phyloP scores from a whole-genome alignment of 2,113 vertebrate genomes.

The Cisticola juncidis region DNA sequence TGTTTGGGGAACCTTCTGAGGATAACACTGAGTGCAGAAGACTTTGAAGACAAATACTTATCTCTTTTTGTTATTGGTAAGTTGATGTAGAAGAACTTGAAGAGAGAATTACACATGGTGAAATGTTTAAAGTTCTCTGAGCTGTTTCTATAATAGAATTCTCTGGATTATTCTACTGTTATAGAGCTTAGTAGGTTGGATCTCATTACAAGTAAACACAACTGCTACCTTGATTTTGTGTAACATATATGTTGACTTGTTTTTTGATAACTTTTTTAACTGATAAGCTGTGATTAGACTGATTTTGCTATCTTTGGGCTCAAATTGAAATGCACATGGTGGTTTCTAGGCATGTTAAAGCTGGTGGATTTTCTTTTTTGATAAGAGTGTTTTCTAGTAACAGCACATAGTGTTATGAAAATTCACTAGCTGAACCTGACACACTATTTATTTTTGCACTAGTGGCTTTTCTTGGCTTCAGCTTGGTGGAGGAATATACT shows the following conservation, averaged over 20 bases:
- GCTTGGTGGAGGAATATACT: background rate
- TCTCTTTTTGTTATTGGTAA: conserved; percentile 49
- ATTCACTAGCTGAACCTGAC: background rate
- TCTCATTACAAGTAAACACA: background rate
- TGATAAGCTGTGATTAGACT: background rate
- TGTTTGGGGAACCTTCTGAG: background rate
- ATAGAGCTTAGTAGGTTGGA: background rate
- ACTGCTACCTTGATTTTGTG: background rate
- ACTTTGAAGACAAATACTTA: conserved; percentile 8
- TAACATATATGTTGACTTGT: fast-evolving
- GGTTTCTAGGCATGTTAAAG: background rate
- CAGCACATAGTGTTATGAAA: background rate
- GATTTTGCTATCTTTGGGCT: background rate
- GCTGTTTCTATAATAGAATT: background rate
- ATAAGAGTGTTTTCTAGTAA: background rate
- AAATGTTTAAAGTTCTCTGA: background rate
- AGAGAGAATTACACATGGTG: fast-evolving
- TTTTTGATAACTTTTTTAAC: background rate
- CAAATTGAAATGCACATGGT: background rate
- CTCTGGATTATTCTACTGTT: background rate
- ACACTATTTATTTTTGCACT: background rate
- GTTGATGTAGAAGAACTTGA: background rate
- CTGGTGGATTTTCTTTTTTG: background rate
- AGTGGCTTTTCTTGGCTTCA: background rate
- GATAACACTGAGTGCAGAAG: background rate